Conservation (phyloP, 30 jellyfish, hydroid and myxozoan genomes). For the Clytia hemisphaerica region DNA sequence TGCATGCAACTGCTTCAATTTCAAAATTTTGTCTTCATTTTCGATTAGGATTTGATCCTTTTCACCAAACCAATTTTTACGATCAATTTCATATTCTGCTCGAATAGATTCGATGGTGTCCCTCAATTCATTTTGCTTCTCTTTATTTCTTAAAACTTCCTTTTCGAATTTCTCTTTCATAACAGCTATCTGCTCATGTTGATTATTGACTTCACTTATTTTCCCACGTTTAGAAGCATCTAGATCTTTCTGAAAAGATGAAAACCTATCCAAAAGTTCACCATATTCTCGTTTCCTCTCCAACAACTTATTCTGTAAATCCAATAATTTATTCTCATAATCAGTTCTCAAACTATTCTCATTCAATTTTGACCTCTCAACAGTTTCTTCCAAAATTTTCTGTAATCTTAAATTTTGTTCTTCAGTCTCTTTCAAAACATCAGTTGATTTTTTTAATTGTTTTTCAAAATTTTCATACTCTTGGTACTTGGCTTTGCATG, state of each 20-base stretch:
- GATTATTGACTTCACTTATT: too few species aligned
- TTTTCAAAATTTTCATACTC: constrained; percentile 43
- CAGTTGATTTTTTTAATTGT: constrained; percentile 17
- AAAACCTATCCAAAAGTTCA: constrained; percentile 39
- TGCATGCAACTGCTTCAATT: background rate
- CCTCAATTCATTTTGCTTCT: constrained; percentile 12
- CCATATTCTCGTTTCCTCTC: constrained; percentile 41
- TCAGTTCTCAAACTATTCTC: constrained; percentile 33
- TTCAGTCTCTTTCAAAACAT: constrained; percentile 36
- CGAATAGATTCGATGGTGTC: too few species aligned
- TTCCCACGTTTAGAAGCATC: too few species aligned
- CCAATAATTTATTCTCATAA: constrained; percentile 33
- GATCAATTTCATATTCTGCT: constrained; percentile 9
- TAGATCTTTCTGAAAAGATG: constrained; percentile 15
- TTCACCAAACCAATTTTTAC: constrained; percentile 16
- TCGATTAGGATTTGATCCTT: constrained; percentile 28
- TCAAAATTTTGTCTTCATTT: constrained; percentile 43
- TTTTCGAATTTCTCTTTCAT: constrained; percentile 13
- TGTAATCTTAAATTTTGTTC: constrained; percentile 36
- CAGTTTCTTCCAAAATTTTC: constrained; percentile 24
- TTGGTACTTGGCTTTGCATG: constrained; percentile 43
- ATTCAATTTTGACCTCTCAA: background rate
- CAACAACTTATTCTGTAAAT: constrained; percentile 20
- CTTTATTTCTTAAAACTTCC: constrained; percentile 6
- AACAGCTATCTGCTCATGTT: background rate